A percentile compares a stretch with the other conserved stretches of the same genome.
These are phyloP conservation scores for Parnassius orleans DNA, from an alignment of 2,888 invertebrate species.

Conservation along the genomic window DNA sequence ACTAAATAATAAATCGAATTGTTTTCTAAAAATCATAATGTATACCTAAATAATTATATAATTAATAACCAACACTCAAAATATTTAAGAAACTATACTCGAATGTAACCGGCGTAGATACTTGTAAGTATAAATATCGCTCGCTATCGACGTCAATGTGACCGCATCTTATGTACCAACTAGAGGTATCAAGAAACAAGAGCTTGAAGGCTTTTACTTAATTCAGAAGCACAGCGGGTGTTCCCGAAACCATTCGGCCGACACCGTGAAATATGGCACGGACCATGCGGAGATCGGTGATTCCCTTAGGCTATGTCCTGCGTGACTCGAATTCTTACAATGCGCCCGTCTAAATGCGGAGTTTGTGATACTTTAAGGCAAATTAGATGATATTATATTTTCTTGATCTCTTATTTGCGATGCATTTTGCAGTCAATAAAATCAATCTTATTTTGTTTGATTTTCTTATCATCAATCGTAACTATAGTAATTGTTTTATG, in stretches of 20 bases:
- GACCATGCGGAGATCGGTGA: slow-evolving; percentile 48
- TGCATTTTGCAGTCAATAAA: slow-evolving; percentile 7
- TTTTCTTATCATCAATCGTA: background rate
- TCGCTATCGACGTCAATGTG: slow-evolving; percentile 37
- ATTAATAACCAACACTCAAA: too few relatives aligned
- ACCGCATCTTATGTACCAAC: slow-evolving; percentile 55
- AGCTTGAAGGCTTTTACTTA: slow-evolving; percentile 87
- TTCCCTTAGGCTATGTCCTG: slow-evolving; percentile 69
- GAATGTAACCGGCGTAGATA: too few relatives aligned
- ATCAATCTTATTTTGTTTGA: background rate
- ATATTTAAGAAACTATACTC: too few relatives aligned
- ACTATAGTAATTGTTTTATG: too few relatives aligned
- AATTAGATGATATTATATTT: slow-evolving; percentile 30
- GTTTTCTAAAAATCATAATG: too few relatives aligned
- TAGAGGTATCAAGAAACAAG: slow-evolving; percentile 82
- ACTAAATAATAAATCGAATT: too few relatives aligned
- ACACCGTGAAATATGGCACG: slow-evolving; percentile 77
- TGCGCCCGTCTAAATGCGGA: slow-evolving; percentile 18
- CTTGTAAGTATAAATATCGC: too few relatives aligned
- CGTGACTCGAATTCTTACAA: slow-evolving; percentile 61
- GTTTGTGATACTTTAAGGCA: slow-evolving; percentile 25
- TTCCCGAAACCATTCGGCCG: slow-evolving; percentile 74
- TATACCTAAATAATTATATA: too few relatives aligned
- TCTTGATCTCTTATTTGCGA: slow-evolving; percentile 13
- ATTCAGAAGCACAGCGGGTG: slow-evolving; percentile 87